These are phyloP conservation scores for Drosophila paranaensis DNA, from an alignment of 2,888 invertebrate genomes.

Conservation along the genomic window DNA sequence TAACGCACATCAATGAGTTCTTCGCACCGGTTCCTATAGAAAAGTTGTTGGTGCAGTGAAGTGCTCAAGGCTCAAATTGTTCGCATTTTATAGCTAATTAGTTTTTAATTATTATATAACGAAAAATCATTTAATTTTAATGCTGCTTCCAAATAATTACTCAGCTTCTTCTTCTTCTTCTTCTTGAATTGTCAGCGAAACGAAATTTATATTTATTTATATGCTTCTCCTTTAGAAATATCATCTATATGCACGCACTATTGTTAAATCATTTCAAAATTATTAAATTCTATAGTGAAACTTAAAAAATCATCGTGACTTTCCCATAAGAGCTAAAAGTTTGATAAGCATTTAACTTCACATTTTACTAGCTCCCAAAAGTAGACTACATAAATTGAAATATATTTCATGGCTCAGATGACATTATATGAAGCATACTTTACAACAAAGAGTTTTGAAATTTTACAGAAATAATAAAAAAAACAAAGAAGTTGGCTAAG, in stretches of 20 bases:
- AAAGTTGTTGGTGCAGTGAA: slow-evolving; percentile 76
- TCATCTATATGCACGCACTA: slow-evolving; percentile 10
- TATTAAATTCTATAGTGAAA: slow-evolving; percentile 40
- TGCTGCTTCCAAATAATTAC: slow-evolving; percentile 72
- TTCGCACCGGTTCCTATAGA: slow-evolving; percentile 84
- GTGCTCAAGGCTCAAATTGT: slow-evolving; percentile 23
- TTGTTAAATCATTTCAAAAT: slow-evolving; percentile 50
- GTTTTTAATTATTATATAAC: slow-evolving; percentile 59
- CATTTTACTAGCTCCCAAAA: neutral
- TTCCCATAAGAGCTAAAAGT: neutral
- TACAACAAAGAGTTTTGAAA: neutral
- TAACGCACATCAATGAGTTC: slow-evolving; percentile 82
- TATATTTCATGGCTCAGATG: accelerated
- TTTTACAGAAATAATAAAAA: neutral
- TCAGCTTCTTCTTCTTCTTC: slow-evolving; percentile 15
- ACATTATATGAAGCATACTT: slow-evolving; percentile 16
- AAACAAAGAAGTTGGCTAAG: neutral
- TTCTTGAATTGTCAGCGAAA: slow-evolving; percentile 29
- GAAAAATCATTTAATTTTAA: slow-evolving; percentile 54
- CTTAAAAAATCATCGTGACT: slow-evolving; percentile 1
- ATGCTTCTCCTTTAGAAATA: slow-evolving; percentile 32
- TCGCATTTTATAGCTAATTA: slow-evolving; percentile 58
- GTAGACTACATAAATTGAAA: slow-evolving; percentile 13
- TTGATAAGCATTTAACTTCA: neutral
- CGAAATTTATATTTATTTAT: slow-evolving; percentile 71